Evolutionary conservation across 2,888 invertebrate genomes (phyloP), one percentile per base, ranked within the genome.

Genomic region (Eurois occulta): DNA sequence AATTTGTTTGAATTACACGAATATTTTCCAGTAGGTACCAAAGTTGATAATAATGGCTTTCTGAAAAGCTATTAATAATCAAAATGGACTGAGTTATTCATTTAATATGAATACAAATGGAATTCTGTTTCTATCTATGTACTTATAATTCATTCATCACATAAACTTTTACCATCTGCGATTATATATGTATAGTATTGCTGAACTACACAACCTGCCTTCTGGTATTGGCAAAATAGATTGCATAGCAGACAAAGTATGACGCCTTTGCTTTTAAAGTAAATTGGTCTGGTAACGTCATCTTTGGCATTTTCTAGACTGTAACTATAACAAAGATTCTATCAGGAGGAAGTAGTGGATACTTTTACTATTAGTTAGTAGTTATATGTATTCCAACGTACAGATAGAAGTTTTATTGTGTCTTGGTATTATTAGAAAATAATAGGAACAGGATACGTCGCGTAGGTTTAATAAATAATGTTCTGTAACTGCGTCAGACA

Each of bases 1-100:
- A 85, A 85, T 72, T 77, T n/a, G 68, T 66, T 71, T 11, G 38
- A 78, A 52, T 65, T 48, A 81, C 35, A 78, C 41, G 32, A 75
- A 81, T 60, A 65, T 70, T 81, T 71, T 64, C 21, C 43, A 73
- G 18, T n/a, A n/a, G n/a, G n/a, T 46, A 60, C 16, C 21, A 72
- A 84, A 71, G 43, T 65, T 60, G 21, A 41, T 75, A 46, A 48
- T 64, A 75, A 72, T 35, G 52, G 21, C 58, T 75, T 77, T 72
- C 35, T 60, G 41, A 68, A 67, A 65, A 68, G 38, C 38, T 72
- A 55, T 65, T 72, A 60, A 43, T 58, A 48, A 62, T 62, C 6
- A 55, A 48, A 77, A 62, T 67, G 32, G 46, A 71, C 71, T 41
- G 52, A 35, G 69, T 46, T 66, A 18, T 62, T 43, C 7, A 81